Conservation (phyloP, 1,140 invertebrate species). For the Drosophila nigromelanica region DNA sequence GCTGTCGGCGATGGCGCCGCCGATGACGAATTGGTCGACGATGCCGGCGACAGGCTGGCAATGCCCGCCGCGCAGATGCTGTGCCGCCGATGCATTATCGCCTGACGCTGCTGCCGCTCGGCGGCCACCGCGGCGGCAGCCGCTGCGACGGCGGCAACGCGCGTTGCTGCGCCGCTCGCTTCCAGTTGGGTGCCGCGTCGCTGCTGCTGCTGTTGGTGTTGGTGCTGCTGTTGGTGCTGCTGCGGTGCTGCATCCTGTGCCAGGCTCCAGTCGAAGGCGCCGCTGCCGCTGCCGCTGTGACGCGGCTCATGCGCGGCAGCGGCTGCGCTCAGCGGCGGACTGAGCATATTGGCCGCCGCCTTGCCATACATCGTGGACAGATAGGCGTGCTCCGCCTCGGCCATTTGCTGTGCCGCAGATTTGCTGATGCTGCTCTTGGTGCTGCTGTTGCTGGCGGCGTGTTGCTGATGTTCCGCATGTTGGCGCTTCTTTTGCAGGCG, state of each 20-base stretch:
- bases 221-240: slow-evolving; percentile 14
- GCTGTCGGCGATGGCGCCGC: slow-evolving; percentile 55
- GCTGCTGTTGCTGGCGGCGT: slow-evolving; percentile 40
- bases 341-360: slow-evolving; percentile 76
- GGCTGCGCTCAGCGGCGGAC: slow-evolving; percentile 59
- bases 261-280: slow-evolving; percentile 20
- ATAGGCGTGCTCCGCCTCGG: slow-evolving; percentile 74
- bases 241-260: slow-evolving; percentile 3
- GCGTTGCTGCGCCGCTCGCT: background rate
- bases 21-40: slow-evolving; percentile 54
- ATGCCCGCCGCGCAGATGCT: slow-evolving; percentile 60
- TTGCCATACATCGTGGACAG: slow-evolving; percentile 69
- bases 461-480: slow-evolving; percentile 47
- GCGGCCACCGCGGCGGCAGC: slow-evolving; percentile 37
- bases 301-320: slow-evolving; percentile 23
- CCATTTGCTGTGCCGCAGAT: slow-evolving; percentile 67
- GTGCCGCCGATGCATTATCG: slow-evolving; percentile 63
- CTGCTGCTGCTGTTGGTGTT: slow-evolving; percentile 33
- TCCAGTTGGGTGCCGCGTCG: background rate
- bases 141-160: slow-evolving; percentile 30
- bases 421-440: slow-evolving; percentile 10
- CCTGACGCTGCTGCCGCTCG: slow-evolving; percentile 46
- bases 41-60: slow-evolving; percentile 64
- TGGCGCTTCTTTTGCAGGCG: slow-evolving; percentile 62
- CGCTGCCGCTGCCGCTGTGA: slow-evolving; percentile 19